Conservation (phyloP, 2,888 invertebrate genomes). For the Meganola albula region DNA sequence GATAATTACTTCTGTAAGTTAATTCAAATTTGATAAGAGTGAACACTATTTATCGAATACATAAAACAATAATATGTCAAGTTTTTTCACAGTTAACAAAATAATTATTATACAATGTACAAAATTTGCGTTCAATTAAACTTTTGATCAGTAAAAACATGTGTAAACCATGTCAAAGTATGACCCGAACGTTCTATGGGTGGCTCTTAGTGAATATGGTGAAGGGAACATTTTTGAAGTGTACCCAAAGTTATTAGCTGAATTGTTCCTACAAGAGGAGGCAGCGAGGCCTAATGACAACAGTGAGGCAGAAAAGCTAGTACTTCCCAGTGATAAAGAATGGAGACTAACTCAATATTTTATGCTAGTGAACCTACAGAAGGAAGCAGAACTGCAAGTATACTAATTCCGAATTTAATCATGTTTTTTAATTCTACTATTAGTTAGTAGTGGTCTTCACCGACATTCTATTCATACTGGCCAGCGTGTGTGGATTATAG, state of each 20-base stretch:
- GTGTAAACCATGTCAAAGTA: constrained; percentile 51
- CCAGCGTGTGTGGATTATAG: too few species aligned
- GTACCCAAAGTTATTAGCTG: constrained; percentile 81
- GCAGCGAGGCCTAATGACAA: constrained; percentile 62
- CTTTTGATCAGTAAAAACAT: constrained; percentile 22
- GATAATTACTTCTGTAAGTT: too few species aligned
- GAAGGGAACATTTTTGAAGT: constrained; percentile 81
- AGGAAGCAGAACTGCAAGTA: constrained; percentile 53
- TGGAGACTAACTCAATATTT: constrained; percentile 84
- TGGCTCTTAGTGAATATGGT: constrained; percentile 74
- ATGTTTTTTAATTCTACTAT: constrained; percentile 17
- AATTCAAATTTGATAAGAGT: too few species aligned
- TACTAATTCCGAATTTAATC: too few species aligned
- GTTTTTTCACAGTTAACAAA: too few species aligned
- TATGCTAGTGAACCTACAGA: constrained; percentile 81
- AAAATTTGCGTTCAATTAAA: too few species aligned
- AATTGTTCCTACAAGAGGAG: constrained; percentile 74
- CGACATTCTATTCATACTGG: too few species aligned
- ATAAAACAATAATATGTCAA: too few species aligned
- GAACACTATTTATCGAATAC: too few species aligned
- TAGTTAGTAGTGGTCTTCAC: too few species aligned
- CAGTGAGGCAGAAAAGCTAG: constrained; percentile 73
- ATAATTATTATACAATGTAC: too few species aligned
- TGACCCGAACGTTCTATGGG: constrained; percentile 68
- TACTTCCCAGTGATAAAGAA: constrained; percentile 82